A percentile compares a stretch with the other conserved stretches of the same genome.
Evolutionary conservation across 2,797 vertebrate genomes (phyloP).

Genomic region (Propithecus deckenii): DNA sequence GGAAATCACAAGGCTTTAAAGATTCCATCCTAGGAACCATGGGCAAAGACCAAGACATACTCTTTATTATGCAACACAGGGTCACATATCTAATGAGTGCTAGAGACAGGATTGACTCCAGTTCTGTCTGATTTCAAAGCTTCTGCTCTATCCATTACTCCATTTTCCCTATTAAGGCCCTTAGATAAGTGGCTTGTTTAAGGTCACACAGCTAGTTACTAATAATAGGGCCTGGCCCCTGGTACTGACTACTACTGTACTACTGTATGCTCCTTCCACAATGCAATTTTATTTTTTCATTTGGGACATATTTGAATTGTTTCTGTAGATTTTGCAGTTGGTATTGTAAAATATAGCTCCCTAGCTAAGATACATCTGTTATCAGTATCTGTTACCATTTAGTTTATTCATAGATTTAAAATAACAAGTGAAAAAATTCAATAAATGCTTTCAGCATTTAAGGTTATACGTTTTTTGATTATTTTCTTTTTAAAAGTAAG

Average conservation of each 20-base stretch:
- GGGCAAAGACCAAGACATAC: neutral
- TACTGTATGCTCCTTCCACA: neutral
- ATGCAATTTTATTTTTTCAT: neutral
- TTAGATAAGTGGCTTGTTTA: neutral
- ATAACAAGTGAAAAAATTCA: neutral
- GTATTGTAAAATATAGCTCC: neutral
- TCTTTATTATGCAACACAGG: neutral
- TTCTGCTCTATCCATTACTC: neutral
- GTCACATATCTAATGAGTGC: neutral
- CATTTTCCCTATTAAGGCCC: neutral
- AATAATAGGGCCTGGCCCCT: neutral
- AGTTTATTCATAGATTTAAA: constrained; percentile 4
- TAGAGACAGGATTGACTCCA: neutral
- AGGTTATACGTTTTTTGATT: neutral
- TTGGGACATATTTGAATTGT: neutral
- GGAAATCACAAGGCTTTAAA: neutral
- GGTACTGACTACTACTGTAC: neutral
- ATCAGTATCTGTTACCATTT: neutral
- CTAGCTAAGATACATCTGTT: neutral
- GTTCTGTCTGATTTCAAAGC: neutral
- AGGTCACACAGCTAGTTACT: neutral
- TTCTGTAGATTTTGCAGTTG: neutral
- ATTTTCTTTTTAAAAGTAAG: constrained; percentile 34
- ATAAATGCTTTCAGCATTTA: neutral
- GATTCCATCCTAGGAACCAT: neutral